phyloP scores from a whole-genome alignment of 1,140 invertebrate species.

The Mercenaria mercenaria region DNA sequence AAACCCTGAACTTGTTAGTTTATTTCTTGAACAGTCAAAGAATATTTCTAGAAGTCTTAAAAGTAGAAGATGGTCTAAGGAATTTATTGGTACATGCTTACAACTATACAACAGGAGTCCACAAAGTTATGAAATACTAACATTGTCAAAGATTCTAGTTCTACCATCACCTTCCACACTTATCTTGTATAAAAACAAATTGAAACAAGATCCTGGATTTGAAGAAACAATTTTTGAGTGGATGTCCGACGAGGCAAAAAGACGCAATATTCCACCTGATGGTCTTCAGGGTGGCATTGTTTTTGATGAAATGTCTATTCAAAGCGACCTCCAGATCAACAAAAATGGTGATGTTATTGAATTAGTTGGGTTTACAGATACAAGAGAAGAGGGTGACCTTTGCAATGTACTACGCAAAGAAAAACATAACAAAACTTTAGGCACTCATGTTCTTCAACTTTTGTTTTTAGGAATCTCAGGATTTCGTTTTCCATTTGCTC shows the following conservation, averaged over 20 bases:
- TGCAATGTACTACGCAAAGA: not conserved
- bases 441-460: conserved; percentile 62
- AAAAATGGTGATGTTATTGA: not conserved
- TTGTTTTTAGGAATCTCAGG: conserved; percentile 60
- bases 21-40: conserved; percentile 11
- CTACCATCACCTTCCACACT: conserved; percentile 43
- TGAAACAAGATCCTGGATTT: conserved; percentile 59
- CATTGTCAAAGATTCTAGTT: not conserved
- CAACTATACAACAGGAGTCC: conserved; percentile 39
- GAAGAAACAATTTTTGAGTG: conserved; percentile 42
- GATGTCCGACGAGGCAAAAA: conserved; percentile 61
- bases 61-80: conserved; percentile 28
- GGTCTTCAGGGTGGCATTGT: conserved; percentile 52
- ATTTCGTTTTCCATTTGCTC: conserved; percentile 68
- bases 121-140: conserved; percentile 5
- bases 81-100: not conserved
- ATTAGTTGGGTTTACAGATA: conserved; percentile 42
- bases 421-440: conserved; percentile 3
- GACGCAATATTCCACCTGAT: not conserved
- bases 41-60: not conserved
- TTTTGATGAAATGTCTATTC: conserved; percentile 57
- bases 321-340: conserved; percentile 17
- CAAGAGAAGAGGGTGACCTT: conserved; percentile 18
- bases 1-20: not conserved
- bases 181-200: conserved; percentile 60